phyloP scores from a whole-genome alignment of 2,113 vertebrate species.

The Callithrix jacchus region DNA sequence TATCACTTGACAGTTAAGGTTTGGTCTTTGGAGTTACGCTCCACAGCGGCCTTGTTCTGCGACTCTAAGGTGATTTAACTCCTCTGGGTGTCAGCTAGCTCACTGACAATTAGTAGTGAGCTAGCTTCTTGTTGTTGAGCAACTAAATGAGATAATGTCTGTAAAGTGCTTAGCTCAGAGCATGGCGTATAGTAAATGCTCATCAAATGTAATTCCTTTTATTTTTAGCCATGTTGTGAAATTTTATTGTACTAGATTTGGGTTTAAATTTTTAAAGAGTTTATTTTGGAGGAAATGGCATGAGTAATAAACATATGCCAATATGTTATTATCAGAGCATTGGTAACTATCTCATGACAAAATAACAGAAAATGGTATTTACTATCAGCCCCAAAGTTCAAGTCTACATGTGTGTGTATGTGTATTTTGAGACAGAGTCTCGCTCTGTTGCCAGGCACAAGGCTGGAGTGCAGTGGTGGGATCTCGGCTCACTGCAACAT shows the following conservation, averaged over 20 bases:
- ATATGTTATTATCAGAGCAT: slow-evolving; percentile 36
- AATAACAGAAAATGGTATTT: slow-evolving; percentile 39
- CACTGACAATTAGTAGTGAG: not conserved
- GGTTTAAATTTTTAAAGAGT: slow-evolving; percentile 49
- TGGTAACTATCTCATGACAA: slow-evolving; percentile 50
- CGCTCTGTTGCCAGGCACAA: no score
- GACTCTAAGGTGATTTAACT: not conserved
- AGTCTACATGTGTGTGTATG: not conserved
- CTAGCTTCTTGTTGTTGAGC: not conserved
- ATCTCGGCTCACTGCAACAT: no score
- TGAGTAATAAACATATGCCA: not conserved
- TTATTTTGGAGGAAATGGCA: slow-evolving; percentile 27
- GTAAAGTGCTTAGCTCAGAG: not conserved
- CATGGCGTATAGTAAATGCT: slow-evolving; percentile 11
- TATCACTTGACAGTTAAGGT: not conserved
- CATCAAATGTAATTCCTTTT: slow-evolving; percentile 41
- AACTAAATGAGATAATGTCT: not conserved
- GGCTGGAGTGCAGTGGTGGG: no score
- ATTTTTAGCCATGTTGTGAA: slow-evolving; percentile 27
- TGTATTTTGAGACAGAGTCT: no score
- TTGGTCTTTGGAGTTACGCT: not conserved
- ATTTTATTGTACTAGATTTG: not conserved
- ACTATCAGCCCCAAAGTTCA: slow-evolving; percentile 47
- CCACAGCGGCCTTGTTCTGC: not conserved
- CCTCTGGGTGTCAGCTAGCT: not conserved